Evolutionary conservation across 2,113 vertebrate genomes (phyloP).

Genomic region (Scomber japonicus): DNA sequence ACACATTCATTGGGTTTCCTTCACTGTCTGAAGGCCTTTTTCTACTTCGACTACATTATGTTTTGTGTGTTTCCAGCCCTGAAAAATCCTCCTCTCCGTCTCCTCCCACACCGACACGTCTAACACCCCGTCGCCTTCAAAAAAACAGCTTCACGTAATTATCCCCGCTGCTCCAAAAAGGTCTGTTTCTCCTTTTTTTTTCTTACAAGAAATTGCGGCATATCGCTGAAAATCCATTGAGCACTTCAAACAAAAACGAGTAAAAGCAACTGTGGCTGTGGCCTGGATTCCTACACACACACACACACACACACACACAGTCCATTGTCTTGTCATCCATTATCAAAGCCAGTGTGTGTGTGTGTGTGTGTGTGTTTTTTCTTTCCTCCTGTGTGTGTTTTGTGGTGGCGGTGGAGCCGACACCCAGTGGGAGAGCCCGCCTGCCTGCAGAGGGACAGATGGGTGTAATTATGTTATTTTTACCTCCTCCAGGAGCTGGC

Average conservation of each 20-base stretch:
- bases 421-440: constrained; percentile 75
- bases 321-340: constrained; percentile 13
- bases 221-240: constrained; percentile 66
- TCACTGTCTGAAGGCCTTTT: neutral
- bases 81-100: constrained; percentile 6
- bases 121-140: constrained; percentile 9
- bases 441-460: constrained; percentile 80
- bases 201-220: constrained; percentile 55
- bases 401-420: constrained; percentile 46
- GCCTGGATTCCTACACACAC: constrained; percentile 60
- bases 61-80: constrained; percentile 40
- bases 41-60: constrained; percentile 14
- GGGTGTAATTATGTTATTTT: constrained; percentile 89
- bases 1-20: neutral
- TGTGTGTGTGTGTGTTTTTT: constrained; percentile 5
- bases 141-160: constrained; percentile 63
- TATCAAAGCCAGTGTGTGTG: constrained; percentile 61
- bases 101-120: constrained; percentile 17
- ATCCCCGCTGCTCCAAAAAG: constrained; percentile 52
- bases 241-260: constrained; percentile 59
- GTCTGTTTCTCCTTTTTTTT: constrained; percentile 45
- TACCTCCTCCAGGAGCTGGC: constrained; percentile 84
- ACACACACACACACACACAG: constrained; percentile 46
- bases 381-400: constrained; percentile 49
- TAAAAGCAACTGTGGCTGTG: constrained; percentile 46